Percentiles rank a stretch among this genome's conserved stretches.
Evolutionary conservation across 2,888 invertebrate genomes (phyloP).

Genomic region (Venusia cambrica): DNA sequence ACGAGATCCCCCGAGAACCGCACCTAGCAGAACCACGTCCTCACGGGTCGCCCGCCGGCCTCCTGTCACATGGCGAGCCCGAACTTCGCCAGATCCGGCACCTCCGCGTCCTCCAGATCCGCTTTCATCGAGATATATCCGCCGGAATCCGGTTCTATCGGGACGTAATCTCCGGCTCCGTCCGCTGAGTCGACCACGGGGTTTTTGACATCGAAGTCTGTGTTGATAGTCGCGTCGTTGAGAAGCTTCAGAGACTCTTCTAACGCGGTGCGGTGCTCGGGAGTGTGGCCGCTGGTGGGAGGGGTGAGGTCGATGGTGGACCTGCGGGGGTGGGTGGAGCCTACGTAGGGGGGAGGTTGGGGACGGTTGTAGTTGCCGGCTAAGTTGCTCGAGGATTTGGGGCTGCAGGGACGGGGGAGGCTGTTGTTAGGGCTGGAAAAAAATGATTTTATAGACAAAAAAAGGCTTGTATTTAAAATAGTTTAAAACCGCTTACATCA

Average conservation of each 20-base stretch:
- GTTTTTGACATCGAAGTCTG: slow-evolving; percentile 58
- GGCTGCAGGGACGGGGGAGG: slow-evolving; percentile 73
- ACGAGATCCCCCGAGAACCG: too few species aligned
- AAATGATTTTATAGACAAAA: neutral
- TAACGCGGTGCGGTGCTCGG: slow-evolving; percentile 60
- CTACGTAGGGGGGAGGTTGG: slow-evolving; percentile 71
- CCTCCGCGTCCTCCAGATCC: slow-evolving; percentile 61
- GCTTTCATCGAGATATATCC: slow-evolving; percentile 42
- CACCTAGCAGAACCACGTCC: slow-evolving; percentile 77
- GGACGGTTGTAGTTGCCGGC: slow-evolving; percentile 71
- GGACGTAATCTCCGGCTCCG: slow-evolving; percentile 68
- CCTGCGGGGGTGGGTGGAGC: slow-evolving; percentile 61
- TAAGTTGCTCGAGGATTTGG: slow-evolving; percentile 64
- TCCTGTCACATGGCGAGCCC: slow-evolving; percentile 70
- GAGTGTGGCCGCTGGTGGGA: slow-evolving; percentile 50
- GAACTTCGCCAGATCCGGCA: slow-evolving; percentile 62
- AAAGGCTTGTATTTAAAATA: too few species aligned
- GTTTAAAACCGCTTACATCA: too few species aligned
- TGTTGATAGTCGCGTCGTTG: slow-evolving; percentile 69
- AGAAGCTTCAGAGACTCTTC: slow-evolving; percentile 71
- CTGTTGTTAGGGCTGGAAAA: slow-evolving; percentile 80
- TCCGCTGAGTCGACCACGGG: slow-evolving; percentile 62
- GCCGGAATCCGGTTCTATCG: slow-evolving; percentile 42
- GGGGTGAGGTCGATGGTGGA: slow-evolving; percentile 46
- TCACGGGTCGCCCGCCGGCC: slow-evolving; percentile 63